phyloP scores from a whole-genome alignment of 2,888 invertebrate species.

The Falcaria lacertinaria region DNA sequence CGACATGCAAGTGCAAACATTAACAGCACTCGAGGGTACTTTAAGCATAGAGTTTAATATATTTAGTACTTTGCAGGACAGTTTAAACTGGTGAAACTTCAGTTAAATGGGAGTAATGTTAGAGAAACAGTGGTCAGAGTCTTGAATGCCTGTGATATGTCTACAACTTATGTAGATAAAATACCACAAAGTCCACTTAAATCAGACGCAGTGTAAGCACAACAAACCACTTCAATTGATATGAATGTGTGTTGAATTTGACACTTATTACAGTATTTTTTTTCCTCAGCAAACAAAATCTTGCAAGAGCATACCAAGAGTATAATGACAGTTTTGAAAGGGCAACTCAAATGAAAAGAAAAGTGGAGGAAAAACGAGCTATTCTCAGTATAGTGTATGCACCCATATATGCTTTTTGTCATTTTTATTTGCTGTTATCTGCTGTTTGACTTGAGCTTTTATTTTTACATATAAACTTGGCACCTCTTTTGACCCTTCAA shows the following conservation, averaged over 20 bases:
- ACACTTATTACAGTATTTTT: background rate
- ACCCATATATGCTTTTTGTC: too few relatives aligned
- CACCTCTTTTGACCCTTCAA: too few relatives aligned
- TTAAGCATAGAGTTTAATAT: background rate
- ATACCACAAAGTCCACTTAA: conserved; percentile 67
- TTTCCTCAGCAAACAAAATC: conserved; percentile 36
- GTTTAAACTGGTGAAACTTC: conserved; percentile 87
- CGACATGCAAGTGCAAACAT: too few relatives aligned
- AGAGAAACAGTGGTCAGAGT: conserved; percentile 87
- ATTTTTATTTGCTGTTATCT: too few relatives aligned
- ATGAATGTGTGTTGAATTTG: background rate
- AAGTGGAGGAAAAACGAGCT: conserved; percentile 58
- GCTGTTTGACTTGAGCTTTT: too few relatives aligned
- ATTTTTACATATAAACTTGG: too few relatives aligned
- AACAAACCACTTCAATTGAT: conserved; percentile 2
- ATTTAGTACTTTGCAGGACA: conserved; percentile 68
- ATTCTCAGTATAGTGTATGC: conserved; percentile 61
- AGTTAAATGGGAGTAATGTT: conserved; percentile 83
- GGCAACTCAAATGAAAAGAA: conserved; percentile 50
- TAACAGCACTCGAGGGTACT: too few relatives aligned
- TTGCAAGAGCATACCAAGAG: conserved; percentile 51
- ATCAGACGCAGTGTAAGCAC: conserved; percentile 42
- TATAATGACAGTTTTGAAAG: conserved; percentile 59
- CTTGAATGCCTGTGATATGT: conserved; percentile 88
- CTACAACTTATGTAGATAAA: conserved; percentile 92